Conservation (phyloP, 2,888 invertebrate species). For the Notocelia uddmanniana region DNA sequence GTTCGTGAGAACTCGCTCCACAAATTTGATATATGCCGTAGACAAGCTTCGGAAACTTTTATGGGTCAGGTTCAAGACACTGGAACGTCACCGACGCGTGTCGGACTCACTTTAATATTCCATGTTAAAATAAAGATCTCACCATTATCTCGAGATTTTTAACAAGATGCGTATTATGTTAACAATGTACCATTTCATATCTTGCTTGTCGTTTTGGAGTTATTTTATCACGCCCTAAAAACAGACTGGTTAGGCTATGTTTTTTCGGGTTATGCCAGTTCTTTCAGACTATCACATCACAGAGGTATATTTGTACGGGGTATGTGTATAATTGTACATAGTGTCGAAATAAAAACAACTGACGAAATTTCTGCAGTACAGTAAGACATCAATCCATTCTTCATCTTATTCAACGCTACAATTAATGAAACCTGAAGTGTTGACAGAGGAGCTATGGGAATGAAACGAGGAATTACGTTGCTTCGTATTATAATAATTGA, state of each 20-base stretch:
- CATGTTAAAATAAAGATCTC: neutral
- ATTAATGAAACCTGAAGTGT: conserved; percentile 51
- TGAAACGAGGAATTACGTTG: neutral
- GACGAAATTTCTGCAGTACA: no score
- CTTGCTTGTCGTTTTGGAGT: neutral
- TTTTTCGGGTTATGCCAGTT: neutral
- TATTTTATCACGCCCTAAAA: conserved; percentile 11
- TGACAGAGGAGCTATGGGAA: conserved; percentile 37
- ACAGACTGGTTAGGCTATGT: neutral
- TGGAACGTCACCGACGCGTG: conserved; percentile 12
- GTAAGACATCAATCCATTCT: neutral
- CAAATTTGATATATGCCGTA: conserved; percentile 26
- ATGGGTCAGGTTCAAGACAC: conserved; percentile 28
- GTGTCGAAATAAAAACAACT: neutral
- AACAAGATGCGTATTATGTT: neutral
- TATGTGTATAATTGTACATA: no score
- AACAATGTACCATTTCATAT: conserved; percentile 1
- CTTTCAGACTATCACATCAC: neutral
- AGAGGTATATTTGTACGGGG: no score
- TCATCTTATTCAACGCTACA: conserved; percentile 55
- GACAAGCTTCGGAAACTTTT: conserved; percentile 24
- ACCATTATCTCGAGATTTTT: neutral
- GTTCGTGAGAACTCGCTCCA: conserved; percentile 61
- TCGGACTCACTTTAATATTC: neutral
- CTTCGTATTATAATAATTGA: neutral